Base-by-base conservation (phyloP, 1,140 invertebrate genomes). In the Drosophila obscura region DNA sequence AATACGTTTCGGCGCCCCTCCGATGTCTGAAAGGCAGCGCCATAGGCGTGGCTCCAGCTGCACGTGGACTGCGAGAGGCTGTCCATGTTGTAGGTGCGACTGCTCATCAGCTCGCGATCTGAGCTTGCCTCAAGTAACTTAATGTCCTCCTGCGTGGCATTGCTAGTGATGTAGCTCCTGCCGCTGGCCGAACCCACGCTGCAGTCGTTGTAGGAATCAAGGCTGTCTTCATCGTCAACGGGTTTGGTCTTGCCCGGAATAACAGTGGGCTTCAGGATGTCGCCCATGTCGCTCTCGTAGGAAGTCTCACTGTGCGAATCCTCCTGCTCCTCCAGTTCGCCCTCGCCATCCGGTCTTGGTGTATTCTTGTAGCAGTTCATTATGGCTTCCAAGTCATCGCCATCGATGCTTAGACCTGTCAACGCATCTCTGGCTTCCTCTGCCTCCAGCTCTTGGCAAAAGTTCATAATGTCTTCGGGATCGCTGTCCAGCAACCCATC, bases 1-100 rank as follows among this genome's bases (percentile, higher is more conserved):
- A 87, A 62, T 1, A 78, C 48, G 56, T 62, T 67, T 55, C 78
- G 75, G 16, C 43, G 59, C 11, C 73, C 69, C 46, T 76, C 78
- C 0, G 77, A 49, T 0, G 31, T 50, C 45, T 85, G 45, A 8
- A 84, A 22, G 5, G 73, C 77, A 0, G 50, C 62, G n/a, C 64
- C 61, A 16, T 85, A 84, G 81, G 80, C 80, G 3, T 71, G 75
- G 0, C 65, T 61, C 82, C 82, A 87, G 50, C 83, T 87, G 39
- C 78, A 82, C 2, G 65, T 67, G 24, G 82, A 85, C 2, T 60
- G 46, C n/a, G 82, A 87, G 8, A 74, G 71, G 46, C 46, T 44
- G 13, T 78, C 69, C 2, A 78, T 0, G 5, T 75, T 52, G 22
- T 65, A 88, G 1, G 82, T 85, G 39, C 82, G 82, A 44, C 24